Evolutionary conservation across 2,113 vertebrate genomes (phyloP).

Genomic region (Gallinago undulata): DNA sequence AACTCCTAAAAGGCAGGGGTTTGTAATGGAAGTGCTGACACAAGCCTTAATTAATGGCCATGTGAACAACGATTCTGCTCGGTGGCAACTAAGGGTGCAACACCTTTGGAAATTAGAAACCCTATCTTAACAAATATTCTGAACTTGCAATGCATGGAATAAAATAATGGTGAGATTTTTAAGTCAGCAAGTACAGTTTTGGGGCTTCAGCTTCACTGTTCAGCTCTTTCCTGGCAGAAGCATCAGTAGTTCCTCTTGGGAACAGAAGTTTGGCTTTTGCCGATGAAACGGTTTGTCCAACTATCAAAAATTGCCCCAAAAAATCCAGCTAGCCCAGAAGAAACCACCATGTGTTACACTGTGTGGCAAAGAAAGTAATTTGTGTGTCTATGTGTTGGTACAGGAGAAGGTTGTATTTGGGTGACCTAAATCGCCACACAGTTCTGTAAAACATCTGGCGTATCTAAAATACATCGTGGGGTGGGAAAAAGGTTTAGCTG

Average conservation of each 20-base stretch:
- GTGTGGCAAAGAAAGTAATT: not conserved
- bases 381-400: not conserved
- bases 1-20: slow-evolving; percentile 21
- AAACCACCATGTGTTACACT: fast-evolving
- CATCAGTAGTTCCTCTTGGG: not conserved
- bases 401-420: not conserved
- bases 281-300: not conserved
- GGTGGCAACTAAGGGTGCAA: not conserved
- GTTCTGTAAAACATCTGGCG: not conserved
- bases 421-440: not conserved
- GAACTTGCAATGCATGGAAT: not conserved
- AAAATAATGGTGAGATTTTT: not conserved
- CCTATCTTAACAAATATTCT: not conserved
- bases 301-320: not conserved
- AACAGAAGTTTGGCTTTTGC: not conserved
- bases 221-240: not conserved
- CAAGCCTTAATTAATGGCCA: slow-evolving; percentile 20
- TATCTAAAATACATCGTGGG: not conserved
- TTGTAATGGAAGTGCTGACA: slow-evolving; percentile 36
- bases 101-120: not conserved
- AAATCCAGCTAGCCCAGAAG: not conserved
- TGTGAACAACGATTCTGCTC: not conserved
- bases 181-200: not conserved
- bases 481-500: not conserved
- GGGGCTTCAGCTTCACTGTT: not conserved